Conservation (phyloP, 2,113 vertebrate genomes). For the Ellobius talpinus region DNA sequence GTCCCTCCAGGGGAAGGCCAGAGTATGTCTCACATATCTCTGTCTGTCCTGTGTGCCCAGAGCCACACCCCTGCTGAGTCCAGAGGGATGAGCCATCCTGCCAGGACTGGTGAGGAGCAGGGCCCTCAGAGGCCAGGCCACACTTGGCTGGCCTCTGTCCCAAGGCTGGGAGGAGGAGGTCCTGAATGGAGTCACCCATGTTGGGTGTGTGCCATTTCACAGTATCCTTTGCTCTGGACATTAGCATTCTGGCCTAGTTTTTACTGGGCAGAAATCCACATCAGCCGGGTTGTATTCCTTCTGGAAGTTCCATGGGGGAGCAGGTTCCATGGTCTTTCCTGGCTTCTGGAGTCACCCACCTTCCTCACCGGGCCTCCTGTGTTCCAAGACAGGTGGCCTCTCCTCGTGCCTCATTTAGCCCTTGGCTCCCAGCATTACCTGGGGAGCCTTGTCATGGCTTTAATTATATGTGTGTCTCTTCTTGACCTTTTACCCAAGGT, state of each 20-base stretch:
- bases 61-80: not conserved
- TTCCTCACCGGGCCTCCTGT: not conserved
- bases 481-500: too few relatives aligned
- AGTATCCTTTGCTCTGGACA: not conserved
- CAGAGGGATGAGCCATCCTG: fast-evolving
- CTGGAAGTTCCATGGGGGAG: not conserved
- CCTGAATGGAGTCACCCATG: not conserved
- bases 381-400: too few relatives aligned
- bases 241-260: too few relatives aligned
- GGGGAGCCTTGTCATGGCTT: not conserved
- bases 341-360: fast-evolving
- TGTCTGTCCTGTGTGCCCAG: not conserved
- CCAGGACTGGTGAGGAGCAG: fast-evolving
- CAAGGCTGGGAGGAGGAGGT: not conserved
- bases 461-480: fast-evolving
- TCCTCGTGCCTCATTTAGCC: not conserved
- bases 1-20: not conserved
- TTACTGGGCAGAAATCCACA: not conserved
- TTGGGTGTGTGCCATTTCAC: fast-evolving
- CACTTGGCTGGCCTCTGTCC: not conserved
- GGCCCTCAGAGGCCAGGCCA: not conserved
- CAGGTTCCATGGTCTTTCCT: not conserved
- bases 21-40: not conserved
- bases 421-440: fast-evolving
- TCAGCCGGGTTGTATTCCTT: not conserved